phyloP scores from a whole-genome alignment of 2,797 vertebrate species.

The Peromyscus attwateri region DNA sequence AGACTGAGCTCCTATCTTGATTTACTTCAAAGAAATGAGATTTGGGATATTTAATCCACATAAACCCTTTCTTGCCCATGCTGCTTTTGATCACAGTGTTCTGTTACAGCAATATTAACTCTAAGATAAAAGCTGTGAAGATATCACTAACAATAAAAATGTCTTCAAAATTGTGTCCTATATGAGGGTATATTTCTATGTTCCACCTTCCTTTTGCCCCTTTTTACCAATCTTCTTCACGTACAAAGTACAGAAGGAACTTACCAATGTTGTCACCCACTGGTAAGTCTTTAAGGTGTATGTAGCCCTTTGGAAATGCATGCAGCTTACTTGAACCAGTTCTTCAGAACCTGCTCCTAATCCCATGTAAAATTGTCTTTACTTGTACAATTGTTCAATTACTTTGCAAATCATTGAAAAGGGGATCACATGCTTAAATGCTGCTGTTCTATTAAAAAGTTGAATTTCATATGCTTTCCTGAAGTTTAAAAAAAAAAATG shows the following conservation, averaged over 20 bases:
- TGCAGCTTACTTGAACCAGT: background rate
- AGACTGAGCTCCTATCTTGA: background rate
- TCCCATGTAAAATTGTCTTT: background rate
- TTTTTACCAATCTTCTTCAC: slow-evolving; percentile 39
- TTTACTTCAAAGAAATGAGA: background rate
- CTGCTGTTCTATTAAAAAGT: slow-evolving; percentile 7
- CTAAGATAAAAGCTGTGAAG: background rate
- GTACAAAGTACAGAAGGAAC: background rate
- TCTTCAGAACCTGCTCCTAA: slow-evolving; percentile 5
- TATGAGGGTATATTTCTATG: background rate
- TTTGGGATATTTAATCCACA: background rate
- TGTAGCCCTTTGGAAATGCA: background rate
- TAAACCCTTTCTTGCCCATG: background rate
- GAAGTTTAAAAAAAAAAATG: background rate
- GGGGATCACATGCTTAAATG: background rate
- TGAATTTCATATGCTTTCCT: background rate
- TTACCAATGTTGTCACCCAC: background rate
- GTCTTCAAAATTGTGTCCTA: background rate
- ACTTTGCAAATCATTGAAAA: background rate
- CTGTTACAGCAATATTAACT: background rate
- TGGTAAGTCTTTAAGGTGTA: background rate
- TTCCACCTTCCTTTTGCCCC: background rate
- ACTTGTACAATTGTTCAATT: background rate
- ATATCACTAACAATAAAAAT: background rate
- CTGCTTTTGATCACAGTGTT: background rate